phyloP scores from a whole-genome alignment of 2,113 vertebrate species.

The Callopanchax toddi region DNA sequence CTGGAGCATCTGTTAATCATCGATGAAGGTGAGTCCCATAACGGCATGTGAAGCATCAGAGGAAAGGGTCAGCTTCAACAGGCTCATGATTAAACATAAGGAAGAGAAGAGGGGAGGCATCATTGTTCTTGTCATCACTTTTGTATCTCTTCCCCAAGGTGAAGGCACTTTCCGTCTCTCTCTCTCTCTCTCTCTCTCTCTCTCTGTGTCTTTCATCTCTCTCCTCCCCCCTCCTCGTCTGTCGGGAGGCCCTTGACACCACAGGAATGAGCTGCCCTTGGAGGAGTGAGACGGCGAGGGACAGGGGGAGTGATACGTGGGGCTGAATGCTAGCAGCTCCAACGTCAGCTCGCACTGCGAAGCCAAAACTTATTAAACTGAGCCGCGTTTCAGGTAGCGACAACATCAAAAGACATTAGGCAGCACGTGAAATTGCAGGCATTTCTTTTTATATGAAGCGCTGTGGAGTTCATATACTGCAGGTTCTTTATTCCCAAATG shows the following conservation, averaged over 20 bases:
- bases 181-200: no score
- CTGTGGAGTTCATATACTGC: slow-evolving; percentile 26
- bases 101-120: slow-evolving; percentile 50
- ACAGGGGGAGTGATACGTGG: slow-evolving; percentile 11
- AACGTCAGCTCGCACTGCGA: background rate
- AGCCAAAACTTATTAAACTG: slow-evolving; percentile 6
- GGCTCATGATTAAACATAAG: slow-evolving; percentile 75
- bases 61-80: slow-evolving; percentile 60
- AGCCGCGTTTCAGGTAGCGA: background rate
- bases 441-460: background rate
- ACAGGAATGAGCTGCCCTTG: slow-evolving; percentile 65
- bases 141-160: slow-evolving; percentile 62
- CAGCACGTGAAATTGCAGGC: slow-evolving; percentile 9
- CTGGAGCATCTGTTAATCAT: slow-evolving; percentile 8
- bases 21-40: slow-evolving; percentile 45
- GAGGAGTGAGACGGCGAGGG: slow-evolving; percentile 31
- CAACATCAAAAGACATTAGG: slow-evolving; percentile 6
- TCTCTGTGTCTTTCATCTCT: slow-evolving; percentile 51
- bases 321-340: slow-evolving; percentile 11
- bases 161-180: slow-evolving; percentile 35
- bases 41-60: slow-evolving; percentile 46
- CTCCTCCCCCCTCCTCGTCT: slow-evolving; percentile 35
- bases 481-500: slow-evolving; percentile 48
- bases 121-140: slow-evolving; percentile 37
- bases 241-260: slow-evolving; percentile 62